Percentiles rank a stretch among this genome's conserved stretches.
Evolutionary conservation across 2,888 invertebrate genomes (phyloP).

Genomic region (Pseudococcus viburni): DNA sequence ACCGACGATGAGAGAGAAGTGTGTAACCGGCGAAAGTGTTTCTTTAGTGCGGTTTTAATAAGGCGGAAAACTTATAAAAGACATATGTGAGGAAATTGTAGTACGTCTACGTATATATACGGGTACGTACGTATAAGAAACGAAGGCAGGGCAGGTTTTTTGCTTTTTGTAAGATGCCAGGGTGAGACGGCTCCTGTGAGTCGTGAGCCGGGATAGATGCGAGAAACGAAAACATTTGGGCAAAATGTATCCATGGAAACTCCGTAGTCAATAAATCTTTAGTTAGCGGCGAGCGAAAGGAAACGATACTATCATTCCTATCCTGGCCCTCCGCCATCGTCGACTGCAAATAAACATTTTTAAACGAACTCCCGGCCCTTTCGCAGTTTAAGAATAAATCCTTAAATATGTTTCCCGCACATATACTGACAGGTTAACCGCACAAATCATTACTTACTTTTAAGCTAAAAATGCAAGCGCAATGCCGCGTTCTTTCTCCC

Average conservation of each 20-base stretch:
- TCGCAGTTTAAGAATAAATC: slow-evolving; percentile 54
- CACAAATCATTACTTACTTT: slow-evolving; percentile 57
- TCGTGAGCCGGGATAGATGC: slow-evolving; percentile 53
- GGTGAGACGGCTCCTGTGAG: slow-evolving; percentile 58
- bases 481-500: slow-evolving; percentile 6
- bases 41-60: slow-evolving; percentile 59
- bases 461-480: slow-evolving; percentile 42
- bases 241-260: slow-evolving; percentile 65
- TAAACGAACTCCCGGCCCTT: slow-evolving; percentile 50
- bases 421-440: slow-evolving; percentile 53
- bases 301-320: slow-evolving; percentile 55
- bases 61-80: slow-evolving; percentile 53
- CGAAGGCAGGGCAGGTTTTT: slow-evolving; percentile 6
- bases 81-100: slow-evolving; percentile 57
- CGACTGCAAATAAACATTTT: slow-evolving; percentile 51
- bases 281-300: slow-evolving; percentile 59
- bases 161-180: slow-evolving; percentile 37
- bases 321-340: slow-evolving; percentile 42
- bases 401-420: slow-evolving; percentile 57
- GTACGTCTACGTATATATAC: too few relatives aligned
- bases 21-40: slow-evolving; percentile 53
- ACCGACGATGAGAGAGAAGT: not conserved
- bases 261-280: slow-evolving; percentile 64
- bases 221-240: slow-evolving; percentile 52
- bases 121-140: not conserved